Conservation (phyloP, 2,888 invertebrate species). For the Arctia plantaginis region DNA sequence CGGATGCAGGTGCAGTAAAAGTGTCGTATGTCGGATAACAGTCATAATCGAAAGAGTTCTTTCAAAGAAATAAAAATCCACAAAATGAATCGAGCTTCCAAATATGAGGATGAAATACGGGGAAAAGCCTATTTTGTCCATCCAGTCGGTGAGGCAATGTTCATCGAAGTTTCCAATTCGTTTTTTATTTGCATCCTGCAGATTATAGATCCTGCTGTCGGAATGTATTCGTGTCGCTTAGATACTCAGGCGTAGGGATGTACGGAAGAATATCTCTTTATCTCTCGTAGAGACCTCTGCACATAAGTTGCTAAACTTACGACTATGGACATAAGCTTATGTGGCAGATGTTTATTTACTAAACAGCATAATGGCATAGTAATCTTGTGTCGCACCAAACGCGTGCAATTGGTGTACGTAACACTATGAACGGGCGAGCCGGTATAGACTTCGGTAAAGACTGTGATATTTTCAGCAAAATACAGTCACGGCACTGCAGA, state of each 20-base stretch:
- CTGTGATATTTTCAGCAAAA: too few species aligned
- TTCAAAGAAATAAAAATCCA: slow-evolving; percentile 17
- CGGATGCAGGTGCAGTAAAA: neutral
- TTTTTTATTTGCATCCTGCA: slow-evolving; percentile 41
- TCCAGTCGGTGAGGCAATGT: slow-evolving; percentile 40
- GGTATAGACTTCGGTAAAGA: too few species aligned
- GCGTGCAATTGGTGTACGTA: too few species aligned
- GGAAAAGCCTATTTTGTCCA: slow-evolving; percentile 45
- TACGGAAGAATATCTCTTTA: too few species aligned
- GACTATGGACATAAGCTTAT: neutral
- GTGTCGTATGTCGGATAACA: neutral
- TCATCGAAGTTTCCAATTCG: slow-evolving; percentile 44
- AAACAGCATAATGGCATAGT: neutral
- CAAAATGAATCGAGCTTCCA: slow-evolving; percentile 30
- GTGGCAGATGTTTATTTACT: neutral
- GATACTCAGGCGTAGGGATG: slow-evolving; percentile 9
- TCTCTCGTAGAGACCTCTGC: neutral
- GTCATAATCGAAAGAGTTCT: neutral
- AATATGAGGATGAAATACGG: slow-evolving; percentile 35
- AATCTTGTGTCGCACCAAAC: too few species aligned
- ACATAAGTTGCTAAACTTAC: neutral
- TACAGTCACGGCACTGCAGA: too few species aligned
- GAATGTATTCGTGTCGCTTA: slow-evolving; percentile 30
- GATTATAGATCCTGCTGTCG: slow-evolving; percentile 36
- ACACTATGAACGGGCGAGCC: too few species aligned